Conservation (phyloP, 2,113 vertebrate species). For the Heloderma charlesbogerti region DNA sequence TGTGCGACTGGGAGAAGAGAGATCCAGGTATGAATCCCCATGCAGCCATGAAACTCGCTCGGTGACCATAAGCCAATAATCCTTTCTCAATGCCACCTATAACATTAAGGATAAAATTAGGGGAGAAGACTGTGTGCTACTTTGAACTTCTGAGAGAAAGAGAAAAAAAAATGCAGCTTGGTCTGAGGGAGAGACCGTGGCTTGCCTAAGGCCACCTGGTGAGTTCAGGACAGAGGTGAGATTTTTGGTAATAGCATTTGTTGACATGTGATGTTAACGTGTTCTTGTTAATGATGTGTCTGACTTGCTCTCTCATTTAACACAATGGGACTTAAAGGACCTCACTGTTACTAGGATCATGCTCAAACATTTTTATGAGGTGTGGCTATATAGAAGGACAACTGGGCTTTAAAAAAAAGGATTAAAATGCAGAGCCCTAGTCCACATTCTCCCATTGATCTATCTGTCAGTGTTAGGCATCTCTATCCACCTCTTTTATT, state of each 20-base stretch:
- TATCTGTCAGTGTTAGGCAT: conserved; percentile 23
- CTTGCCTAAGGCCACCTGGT: not conserved
- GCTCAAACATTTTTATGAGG: not conserved
- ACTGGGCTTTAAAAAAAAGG: not conserved
- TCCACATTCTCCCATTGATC: not conserved
- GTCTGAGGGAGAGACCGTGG: not conserved
- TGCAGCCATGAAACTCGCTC: too few relatives aligned
- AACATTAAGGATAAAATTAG: too few relatives aligned
- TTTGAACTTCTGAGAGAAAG: not conserved
- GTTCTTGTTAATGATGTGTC: not conserved
- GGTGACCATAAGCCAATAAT: too few relatives aligned
- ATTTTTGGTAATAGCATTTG: not conserved
- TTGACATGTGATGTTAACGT: not conserved
- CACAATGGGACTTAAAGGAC: not conserved
- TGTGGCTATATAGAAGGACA: not conserved
- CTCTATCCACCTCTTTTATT: not conserved
- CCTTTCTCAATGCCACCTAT: too few relatives aligned
- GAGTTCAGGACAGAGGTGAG: not conserved
- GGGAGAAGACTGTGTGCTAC: not conserved
- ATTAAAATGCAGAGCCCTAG: not conserved
- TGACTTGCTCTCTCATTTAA: not conserved
- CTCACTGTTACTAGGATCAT: not conserved
- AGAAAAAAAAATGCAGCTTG: not conserved
- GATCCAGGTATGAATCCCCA: too few relatives aligned
- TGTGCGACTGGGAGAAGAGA: too few relatives aligned